Evolutionary conservation across 2,888 invertebrate species (phyloP).

Genomic region (Nipponacmea schrenckii): DNA sequence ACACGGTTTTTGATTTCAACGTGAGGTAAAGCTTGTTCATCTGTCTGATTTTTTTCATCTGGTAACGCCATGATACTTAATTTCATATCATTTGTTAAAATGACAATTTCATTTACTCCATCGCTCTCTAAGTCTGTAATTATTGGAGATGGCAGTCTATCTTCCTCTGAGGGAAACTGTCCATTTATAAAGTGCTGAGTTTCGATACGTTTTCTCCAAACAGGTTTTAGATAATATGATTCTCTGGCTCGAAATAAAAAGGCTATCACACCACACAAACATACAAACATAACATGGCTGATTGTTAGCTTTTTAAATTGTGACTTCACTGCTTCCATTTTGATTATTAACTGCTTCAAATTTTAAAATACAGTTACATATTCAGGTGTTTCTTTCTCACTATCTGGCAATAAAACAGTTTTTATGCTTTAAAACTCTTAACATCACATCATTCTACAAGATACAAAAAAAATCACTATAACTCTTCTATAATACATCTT

Average conservation of each 20-base stretch:
- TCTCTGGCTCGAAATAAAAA: conserved; percentile 60
- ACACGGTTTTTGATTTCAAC: conserved; percentile 54
- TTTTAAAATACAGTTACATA: too few relatives aligned
- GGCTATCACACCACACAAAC: conserved; percentile 54
- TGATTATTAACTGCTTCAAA: neutral
- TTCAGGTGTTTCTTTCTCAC: too few relatives aligned
- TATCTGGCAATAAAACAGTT: too few relatives aligned
- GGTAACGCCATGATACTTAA: conserved; percentile 56
- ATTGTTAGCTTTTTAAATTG: conserved; percentile 18
- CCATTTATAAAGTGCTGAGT: conserved; percentile 50
- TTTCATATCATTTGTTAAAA: conserved; percentile 57
- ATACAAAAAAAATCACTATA: too few relatives aligned
- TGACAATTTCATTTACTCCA: conserved; percentile 60
- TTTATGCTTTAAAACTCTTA: too few relatives aligned
- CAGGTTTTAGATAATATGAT: conserved; percentile 54
- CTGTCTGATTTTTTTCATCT: conserved; percentile 35
- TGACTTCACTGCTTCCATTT: conserved; percentile 19
- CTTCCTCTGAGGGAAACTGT: conserved; percentile 45
- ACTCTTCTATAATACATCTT: too few relatives aligned
- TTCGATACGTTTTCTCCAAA: conserved; percentile 58
- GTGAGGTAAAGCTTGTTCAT: conserved; percentile 55
- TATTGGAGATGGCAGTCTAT: conserved; percentile 54
- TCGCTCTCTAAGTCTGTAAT: conserved; percentile 64
- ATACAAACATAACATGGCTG: conserved; percentile 48
- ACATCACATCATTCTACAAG: too few relatives aligned